A percentile compares a stretch with the other conserved stretches of the same genome.
Conservation (phyloP, 1,140 invertebrate genomes). For the Drosophila miranda region DNA sequence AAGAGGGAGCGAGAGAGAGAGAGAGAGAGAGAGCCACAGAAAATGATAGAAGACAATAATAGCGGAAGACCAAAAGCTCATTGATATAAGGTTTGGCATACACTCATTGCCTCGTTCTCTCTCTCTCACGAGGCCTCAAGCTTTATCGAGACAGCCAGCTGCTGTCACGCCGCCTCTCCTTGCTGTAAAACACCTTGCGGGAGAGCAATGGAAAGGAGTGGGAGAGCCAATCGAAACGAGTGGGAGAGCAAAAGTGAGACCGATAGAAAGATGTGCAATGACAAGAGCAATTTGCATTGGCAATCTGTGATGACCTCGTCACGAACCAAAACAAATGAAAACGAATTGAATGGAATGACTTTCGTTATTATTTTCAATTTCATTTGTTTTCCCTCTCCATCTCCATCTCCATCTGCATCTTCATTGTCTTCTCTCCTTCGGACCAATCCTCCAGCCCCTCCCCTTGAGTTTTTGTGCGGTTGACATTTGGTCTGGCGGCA, state of each 20-base stretch:
- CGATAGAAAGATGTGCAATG: constrained; percentile 46
- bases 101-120: no score
- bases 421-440: constrained; percentile 19
- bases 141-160: no score
- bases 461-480: constrained; percentile 44
- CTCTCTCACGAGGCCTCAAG: no score
- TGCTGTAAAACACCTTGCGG: no score
- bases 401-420: constrained; percentile 9
- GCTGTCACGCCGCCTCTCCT: no score
- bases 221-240: no score
- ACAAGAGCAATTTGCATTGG: constrained; percentile 68
- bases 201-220: no score
- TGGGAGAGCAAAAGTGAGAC: background rate
- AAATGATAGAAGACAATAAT: background rate
- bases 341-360: constrained; percentile 67
- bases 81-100: no score
- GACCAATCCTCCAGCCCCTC: background rate
- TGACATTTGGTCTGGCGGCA: constrained; percentile 63
- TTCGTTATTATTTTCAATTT: constrained; percentile 77
- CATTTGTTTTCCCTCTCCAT: constrained; percentile 38
- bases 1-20: background rate
- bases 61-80: no score
- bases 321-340: constrained; percentile 59
- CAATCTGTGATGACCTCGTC: constrained; percentile 79
- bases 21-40: background rate